Base-by-base conservation (phyloP, 2,888 invertebrate species). In the Nebria brevicollis region DNA sequence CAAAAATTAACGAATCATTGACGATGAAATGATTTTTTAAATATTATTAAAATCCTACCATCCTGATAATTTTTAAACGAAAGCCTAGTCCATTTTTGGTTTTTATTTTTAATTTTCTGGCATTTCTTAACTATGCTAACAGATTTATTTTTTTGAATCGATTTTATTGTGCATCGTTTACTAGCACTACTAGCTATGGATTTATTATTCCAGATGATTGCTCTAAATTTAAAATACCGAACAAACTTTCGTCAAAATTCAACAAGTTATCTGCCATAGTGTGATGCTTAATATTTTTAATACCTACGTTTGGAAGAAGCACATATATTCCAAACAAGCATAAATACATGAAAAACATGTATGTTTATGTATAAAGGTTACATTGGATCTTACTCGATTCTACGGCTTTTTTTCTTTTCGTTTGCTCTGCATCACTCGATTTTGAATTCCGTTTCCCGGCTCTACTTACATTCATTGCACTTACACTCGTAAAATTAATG, bases 251-350 rank as follows among this genome's bases (percentile, higher is more conserved):
- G 70, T 70, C 70, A 70, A 13, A 11, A 20, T 70, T 70, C 25
- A 70, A 70, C 70, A 70, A 70, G 25, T 25, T 25, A 70, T 70
- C 70, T 70, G 70, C 66, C 25, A 66, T 25, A 25, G 25, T 66
- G 7, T 20, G 66, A 5, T 25, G 25, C 66, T 66, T 25, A 66
- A 8, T 66, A 8, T 13, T 66, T n/a, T 5, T 26, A 4, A 10
- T 70, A 70, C 70, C 70, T 26, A 70, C 1, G 11, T 34, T 26
- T 13, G 25, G 6, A 25, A 25, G 66, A 25, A 66, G 26, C 34
- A 70, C 70, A 34, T 70, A 15, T 70, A 70, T 20, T 66, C 15
- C n/a, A 66, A 66, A 66, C 66, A 66, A 66, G 70, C 25, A 70
- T 26, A 70, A 70, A 7, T 70, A 70, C 70, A 70, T 25, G 10